Evolutionary conservation across 2,888 invertebrate genomes (phyloP), one percentile per base, ranked within the genome.

Genomic region (Eilema sororculum): DNA sequence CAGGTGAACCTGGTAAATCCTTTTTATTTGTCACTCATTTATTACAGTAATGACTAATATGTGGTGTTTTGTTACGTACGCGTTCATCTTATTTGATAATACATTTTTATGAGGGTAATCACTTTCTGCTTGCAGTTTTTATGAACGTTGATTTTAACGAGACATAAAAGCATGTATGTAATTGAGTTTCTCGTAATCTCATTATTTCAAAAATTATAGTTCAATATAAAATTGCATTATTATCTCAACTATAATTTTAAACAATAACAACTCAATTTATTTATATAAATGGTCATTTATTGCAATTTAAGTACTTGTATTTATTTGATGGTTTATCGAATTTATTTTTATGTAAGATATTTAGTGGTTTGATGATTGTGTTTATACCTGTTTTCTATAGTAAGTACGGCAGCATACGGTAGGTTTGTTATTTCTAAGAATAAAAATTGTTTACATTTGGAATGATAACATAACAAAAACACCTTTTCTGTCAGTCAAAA

Each of bases 101-200:
- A 63, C 28, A 63, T 20, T 64, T 46, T 52, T 52, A 46, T 22
- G 25, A n/a, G n/a, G n/a, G 20, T n/a, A 28, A 52, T 46, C 12
- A 28, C 46, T 46, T n/a, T 5, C 33, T 46, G 59, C 25, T 20
- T 56, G 22, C 5, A 37, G 52, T 67, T 69, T 63, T 60, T 37
- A 64, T 67, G 25, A 13, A 25, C 20, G 25, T 65, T 30, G 28
- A 46, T 58, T 16, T 65, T 65, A 68, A 67, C 61, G 62, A 69
- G 65, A 22, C 41, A 28, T 46, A 46, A 46, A 65, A 52, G 58
- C 25, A 37, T 16, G 63, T 73, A 37, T 16, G 63, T 73, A 66
- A 70, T 73, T 65, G 57, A 46, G 28, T 65, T 67, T 61, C 58
- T 70, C 66, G 66, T 59, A 12, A 28, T 57, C 12, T 67, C 30